A percentile compares a stretch with the other conserved stretches of the same genome.
Conservation (phyloP, 2,113 vertebrate genomes). For the Saccopteryx bilineata region DNA sequence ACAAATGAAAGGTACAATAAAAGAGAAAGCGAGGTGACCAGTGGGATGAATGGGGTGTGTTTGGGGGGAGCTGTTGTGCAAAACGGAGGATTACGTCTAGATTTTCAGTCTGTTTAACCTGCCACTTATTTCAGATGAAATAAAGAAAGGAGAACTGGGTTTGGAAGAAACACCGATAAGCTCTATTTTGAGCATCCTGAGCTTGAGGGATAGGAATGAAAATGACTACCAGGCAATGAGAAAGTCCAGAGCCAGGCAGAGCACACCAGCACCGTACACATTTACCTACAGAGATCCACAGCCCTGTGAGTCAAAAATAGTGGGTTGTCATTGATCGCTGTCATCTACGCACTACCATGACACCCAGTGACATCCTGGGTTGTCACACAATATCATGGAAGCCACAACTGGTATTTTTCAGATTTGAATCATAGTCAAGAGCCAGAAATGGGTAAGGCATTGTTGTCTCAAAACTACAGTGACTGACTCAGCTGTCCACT, state of each 20-base stretch:
- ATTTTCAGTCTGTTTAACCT: neutral
- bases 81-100: neutral
- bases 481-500: neutral
- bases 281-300: neutral
- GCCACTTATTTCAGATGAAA: neutral
- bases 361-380: neutral
- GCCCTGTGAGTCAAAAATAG: neutral
- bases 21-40: neutral
- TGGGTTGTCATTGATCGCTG: neutral
- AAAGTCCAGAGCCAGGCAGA: neutral
- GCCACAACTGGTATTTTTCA: neutral
- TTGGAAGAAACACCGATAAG: neutral
- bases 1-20: neutral
- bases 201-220: neutral
- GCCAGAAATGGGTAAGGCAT: neutral
- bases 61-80: rapidly evolving
- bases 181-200: neutral
- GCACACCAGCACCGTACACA: neutral
- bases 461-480: neutral
- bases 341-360: neutral
- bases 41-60: neutral
- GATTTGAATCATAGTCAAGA: neutral
- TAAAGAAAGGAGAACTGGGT: neutral
- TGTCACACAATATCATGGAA: neutral
- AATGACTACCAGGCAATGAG: neutral